Percentiles rank a stretch among this genome's conserved stretches.
Evolutionary conservation across 2,888 invertebrate species (phyloP).

Genomic region (Latheticus oryzae): DNA sequence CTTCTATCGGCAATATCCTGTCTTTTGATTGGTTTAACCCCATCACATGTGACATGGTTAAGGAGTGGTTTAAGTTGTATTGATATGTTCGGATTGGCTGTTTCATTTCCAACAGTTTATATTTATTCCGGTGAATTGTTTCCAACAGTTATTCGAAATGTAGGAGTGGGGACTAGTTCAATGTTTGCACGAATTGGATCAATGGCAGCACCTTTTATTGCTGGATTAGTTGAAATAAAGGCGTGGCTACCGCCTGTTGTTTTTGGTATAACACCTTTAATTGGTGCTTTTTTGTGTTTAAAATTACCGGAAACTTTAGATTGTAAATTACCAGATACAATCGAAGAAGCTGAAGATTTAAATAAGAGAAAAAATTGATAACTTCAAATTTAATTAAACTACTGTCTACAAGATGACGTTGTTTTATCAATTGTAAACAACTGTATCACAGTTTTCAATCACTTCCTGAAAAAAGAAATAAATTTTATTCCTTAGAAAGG

Average conservation of each 20-base stretch:
- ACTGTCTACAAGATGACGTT: too few relatives aligned
- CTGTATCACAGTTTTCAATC: too few relatives aligned
- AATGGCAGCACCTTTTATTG: conserved; percentile 85
- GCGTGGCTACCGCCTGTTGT: conserved; percentile 77
- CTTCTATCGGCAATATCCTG: conserved; percentile 75
- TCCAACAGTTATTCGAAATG: conserved; percentile 89
- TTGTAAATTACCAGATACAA: conserved; percentile 80
- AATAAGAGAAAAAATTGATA: conserved; percentile 20
- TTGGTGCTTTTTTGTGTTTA: conserved; percentile 76
- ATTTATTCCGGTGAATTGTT: conserved; percentile 90
- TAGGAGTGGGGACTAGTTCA: conserved; percentile 87
- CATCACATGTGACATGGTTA: conserved; percentile 67
- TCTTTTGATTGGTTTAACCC: conserved; percentile 72
- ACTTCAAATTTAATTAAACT: too few relatives aligned
- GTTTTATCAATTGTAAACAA: too few relatives aligned
- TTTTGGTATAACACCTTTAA: conserved; percentile 77
- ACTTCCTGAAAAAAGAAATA: too few relatives aligned
- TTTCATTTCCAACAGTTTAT: conserved; percentile 87
- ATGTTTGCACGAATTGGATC: conserved; percentile 89
- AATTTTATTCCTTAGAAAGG: too few relatives aligned
- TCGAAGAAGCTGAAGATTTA: conserved; percentile 81
- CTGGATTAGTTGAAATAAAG: conserved; percentile 69
- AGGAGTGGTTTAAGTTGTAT: conserved; percentile 76
- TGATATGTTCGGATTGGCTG: conserved; percentile 84
- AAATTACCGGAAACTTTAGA: conserved; percentile 84